Conservation (phyloP, 1,140 invertebrate genomes). For the Pseudomyrmex cubaensis region DNA sequence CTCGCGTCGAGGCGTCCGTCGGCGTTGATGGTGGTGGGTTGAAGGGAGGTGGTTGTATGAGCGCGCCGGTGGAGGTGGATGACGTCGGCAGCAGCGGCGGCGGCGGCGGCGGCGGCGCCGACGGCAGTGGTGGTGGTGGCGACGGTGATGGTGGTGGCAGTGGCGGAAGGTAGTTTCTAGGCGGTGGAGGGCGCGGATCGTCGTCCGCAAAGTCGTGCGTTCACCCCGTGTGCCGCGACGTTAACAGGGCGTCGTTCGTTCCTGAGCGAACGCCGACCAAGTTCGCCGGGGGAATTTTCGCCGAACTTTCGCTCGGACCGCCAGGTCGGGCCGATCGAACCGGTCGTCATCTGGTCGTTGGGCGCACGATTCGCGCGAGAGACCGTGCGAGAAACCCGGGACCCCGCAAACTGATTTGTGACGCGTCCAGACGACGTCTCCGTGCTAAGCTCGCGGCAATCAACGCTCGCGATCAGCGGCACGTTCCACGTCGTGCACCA, state of each 20-base stretch:
- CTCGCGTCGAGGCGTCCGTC: constrained; percentile 20
- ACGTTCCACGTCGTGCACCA: constrained; percentile 41
- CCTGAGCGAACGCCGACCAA: constrained; percentile 67
- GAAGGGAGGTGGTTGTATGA: constrained; percentile 2
- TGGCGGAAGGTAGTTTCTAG: constrained; percentile 75
- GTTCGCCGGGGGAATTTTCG: constrained; percentile 54
- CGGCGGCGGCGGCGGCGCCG: constrained; percentile 23
- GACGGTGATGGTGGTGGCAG: constrained; percentile 49
- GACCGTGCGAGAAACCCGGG: neutral
- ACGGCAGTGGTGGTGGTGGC: neutral
- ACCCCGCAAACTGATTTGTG: constrained; percentile 25
- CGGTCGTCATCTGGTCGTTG: constrained; percentile 44
- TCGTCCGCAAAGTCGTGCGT: constrained; percentile 76
- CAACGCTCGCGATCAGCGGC: constrained; percentile 32
- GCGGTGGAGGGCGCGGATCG: constrained; percentile 75
- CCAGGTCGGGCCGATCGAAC: constrained; percentile 7
- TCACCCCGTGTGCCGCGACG: constrained; percentile 75
- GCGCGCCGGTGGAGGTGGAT: constrained; percentile 55
- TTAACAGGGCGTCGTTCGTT: constrained; percentile 77
- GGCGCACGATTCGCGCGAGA: neutral
- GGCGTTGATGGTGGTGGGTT: constrained; percentile 61
- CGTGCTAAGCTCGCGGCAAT: constrained; percentile 22
- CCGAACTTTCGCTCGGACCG: constrained; percentile 13
- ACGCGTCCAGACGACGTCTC: constrained; percentile 18
- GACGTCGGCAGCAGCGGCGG: constrained; percentile 20